Conservation (phyloP, 1,140 invertebrate species). For the Caenorhabditis brenneri region DNA sequence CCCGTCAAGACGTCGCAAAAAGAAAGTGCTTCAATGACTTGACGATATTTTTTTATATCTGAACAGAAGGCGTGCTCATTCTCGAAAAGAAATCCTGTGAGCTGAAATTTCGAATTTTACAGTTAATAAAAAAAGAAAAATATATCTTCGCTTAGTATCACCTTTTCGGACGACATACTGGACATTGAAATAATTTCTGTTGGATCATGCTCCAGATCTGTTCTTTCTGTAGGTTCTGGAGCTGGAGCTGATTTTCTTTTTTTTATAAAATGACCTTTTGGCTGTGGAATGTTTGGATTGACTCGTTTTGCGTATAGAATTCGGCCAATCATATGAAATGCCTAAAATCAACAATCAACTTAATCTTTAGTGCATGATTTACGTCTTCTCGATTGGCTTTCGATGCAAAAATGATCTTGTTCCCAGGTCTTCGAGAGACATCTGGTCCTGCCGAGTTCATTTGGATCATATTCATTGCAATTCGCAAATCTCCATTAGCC, state of each 20-base stretch:
- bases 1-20: background rate
- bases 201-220: slow-evolving; percentile 6
- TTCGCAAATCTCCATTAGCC: background rate
- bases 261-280: background rate
- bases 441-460: slow-evolving; percentile 6
- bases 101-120: background rate
- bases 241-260: too few species aligned
- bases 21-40: background rate
- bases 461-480: slow-evolving; percentile 19
- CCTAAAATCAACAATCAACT: background rate
- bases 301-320: slow-evolving; percentile 22
- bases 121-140: background rate
- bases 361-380: too few species aligned
- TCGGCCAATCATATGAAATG: slow-evolving; percentile 15
- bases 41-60: background rate
- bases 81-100: background rate
- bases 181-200: slow-evolving; percentile 13
- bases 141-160: too few species aligned
- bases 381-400: background rate
- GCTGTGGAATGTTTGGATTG: slow-evolving; percentile 6
- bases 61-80: slow-evolving; percentile 17
- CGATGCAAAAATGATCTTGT: background rate
- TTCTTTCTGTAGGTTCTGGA: background rate
- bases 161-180: background rate
- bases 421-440: background rate